A percentile compares a stretch with the other conserved stretches of the same genome.
These are phyloP conservation scores for Norana najaformis DNA, from an alignment of 2,888 invertebrate genomes.

Conservation along the genomic window DNA sequence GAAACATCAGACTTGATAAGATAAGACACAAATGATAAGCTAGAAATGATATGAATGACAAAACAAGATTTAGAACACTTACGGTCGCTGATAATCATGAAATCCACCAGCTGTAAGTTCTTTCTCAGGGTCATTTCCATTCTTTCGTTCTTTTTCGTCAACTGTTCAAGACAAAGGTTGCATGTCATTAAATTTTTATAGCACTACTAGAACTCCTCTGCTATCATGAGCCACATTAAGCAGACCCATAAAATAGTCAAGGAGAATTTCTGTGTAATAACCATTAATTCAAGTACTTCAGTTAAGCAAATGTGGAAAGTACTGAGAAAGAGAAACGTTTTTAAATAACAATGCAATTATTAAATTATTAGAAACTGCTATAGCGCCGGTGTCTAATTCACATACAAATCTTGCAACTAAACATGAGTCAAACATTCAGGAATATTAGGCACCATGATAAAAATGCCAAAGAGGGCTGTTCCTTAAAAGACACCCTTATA, in stretches of 20 bases:
- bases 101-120: constrained; percentile 59
- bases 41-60: background rate
- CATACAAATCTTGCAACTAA: too few relatives aligned
- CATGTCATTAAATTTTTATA: background rate
- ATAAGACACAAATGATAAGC: too few relatives aligned
- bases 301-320: background rate
- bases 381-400: too few relatives aligned
- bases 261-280: background rate
- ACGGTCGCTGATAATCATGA: constrained; percentile 59
- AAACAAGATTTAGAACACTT: constrained; percentile 45
- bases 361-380: too few relatives aligned
- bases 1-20: too few relatives aligned
- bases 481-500: background rate
- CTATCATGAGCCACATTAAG: background rate
- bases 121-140: constrained; percentile 54
- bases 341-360: too few relatives aligned
- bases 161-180: constrained; percentile 40
- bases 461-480: background rate
- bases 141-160: constrained; percentile 55
- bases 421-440: too few relatives aligned
- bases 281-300: background rate
- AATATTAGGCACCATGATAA: too few relatives aligned
- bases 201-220: background rate
- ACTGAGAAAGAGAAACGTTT: too few relatives aligned
- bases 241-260: background rate